Conservation (phyloP, 2,113 vertebrate species). For the Petromus typicus region DNA sequence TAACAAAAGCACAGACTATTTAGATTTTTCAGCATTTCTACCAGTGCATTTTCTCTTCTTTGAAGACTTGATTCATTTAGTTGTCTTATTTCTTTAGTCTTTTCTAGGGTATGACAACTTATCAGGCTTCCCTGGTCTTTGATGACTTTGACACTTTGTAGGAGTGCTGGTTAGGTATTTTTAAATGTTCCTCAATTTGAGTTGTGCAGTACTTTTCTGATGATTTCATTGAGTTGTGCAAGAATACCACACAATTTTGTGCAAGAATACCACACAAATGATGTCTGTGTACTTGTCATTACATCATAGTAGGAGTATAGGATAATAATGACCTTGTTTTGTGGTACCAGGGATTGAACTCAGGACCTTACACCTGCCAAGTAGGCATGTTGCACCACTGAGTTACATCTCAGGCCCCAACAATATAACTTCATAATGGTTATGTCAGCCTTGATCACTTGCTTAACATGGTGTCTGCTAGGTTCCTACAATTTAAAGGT, state of each 20-base stretch:
- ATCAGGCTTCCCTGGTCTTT: conserved; percentile 4
- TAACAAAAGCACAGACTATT: background rate
- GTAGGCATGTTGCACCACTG: too few relatives aligned
- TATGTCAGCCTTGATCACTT: background rate
- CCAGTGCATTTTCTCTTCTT: background rate
- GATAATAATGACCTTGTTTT: too few relatives aligned
- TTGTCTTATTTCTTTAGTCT: background rate
- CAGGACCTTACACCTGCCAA: too few relatives aligned
- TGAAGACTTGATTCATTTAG: background rate
- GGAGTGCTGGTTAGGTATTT: background rate
- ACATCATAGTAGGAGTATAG: background rate
- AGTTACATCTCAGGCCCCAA: too few relatives aligned
- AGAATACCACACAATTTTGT: too few relatives aligned
- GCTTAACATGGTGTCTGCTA: background rate
- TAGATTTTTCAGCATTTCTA: conserved; percentile 22
- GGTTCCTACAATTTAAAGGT: background rate
- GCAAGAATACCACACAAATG: background rate
- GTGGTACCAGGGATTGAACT: too few relatives aligned
- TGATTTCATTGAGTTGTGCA: background rate
- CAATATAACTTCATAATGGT: background rate
- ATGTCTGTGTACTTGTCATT: background rate
- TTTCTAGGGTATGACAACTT: background rate
- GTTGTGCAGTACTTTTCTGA: conserved; percentile 6
- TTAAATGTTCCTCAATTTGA: background rate
- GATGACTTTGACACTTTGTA: background rate